These are phyloP conservation scores for Dendrolimus punctatus DNA, from an alignment of 1,140 invertebrate genomes.

Conservation along the genomic window DNA sequence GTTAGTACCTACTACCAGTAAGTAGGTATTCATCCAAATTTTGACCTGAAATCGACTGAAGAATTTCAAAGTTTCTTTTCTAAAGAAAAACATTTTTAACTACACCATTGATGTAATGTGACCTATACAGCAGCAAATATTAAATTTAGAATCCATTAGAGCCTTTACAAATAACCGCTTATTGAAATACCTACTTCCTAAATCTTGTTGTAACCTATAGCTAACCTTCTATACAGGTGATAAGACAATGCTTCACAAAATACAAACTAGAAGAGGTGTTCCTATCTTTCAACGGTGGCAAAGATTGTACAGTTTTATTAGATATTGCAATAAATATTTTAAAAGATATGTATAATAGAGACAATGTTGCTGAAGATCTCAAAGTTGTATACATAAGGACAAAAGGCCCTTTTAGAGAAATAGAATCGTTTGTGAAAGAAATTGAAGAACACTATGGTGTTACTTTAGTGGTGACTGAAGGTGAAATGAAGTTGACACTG, in stretches of 20 bases:
- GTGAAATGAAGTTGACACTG: slow-evolving; percentile 82
- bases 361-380: slow-evolving; percentile 54
- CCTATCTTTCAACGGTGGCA: slow-evolving; percentile 96
- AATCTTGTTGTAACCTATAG: too few species aligned
- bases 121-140: too few species aligned
- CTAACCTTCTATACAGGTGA: slow-evolving; percentile 46
- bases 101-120: too few species aligned
- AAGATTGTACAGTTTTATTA: slow-evolving; percentile 95
- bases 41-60: too few species aligned
- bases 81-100: too few species aligned
- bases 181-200: too few species aligned
- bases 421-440: slow-evolving; percentile 87
- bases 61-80: too few species aligned
- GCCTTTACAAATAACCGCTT: too few species aligned
- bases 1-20: too few species aligned
- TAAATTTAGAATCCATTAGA: too few species aligned
- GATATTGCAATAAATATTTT: slow-evolving; percentile 82
- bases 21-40: too few species aligned
- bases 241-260: slow-evolving; percentile 66
- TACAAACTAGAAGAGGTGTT: slow-evolving; percentile 83
- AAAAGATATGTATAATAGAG: slow-evolving; percentile 67
- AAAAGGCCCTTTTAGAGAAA: slow-evolving; percentile 86
- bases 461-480: slow-evolving; percentile 78
- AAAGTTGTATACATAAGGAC: slow-evolving; percentile 84
- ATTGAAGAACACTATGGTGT: slow-evolving; percentile 82